Evolutionary conservation across 2,888 invertebrate species (phyloP), one percentile per base, ranked within the genome.

Genomic region (Andrena dorsata): DNA sequence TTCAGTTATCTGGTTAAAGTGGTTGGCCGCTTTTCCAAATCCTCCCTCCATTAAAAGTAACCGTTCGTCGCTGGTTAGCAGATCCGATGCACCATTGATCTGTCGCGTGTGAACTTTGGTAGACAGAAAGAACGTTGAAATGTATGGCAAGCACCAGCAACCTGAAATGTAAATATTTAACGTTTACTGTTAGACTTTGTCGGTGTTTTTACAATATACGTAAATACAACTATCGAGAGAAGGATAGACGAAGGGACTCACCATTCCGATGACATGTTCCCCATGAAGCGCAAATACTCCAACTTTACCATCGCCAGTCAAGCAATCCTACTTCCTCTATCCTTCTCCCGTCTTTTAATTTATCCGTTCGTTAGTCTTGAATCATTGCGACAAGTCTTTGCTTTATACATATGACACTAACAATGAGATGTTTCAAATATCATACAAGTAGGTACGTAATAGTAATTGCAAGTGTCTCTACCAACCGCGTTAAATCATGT

Each of bases 181-280:
- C 32, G 7, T 20, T 53, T 53, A 53, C 63, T 8, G 58, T 70
- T 51, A 69, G 58, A 16, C 28, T 56, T 47, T 10, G 26, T 35
- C n/a, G 26, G 61, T 68, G 2, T 56, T 56, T 10, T 23, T 35
- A 65, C 65, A 41, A 41, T 58, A 80, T 69, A 35, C 80, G 83
- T 41, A 41, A 41, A 86, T 88, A 83, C 84, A 88, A 89, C 90
- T 91, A 91, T 89, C 90, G 93, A 93, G 93, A 93, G 93, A 94
- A 94, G 93, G 93, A 93, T 92, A 94, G 93, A 93, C 92, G 92
- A 93, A 93, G 93, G 88, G 92, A 94, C 93, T 94, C 93, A 93
- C 93, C 93, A 86, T 90, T 90, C 79, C 76, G 90, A 90, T 90
- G 91, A 88, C 85, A 88, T 85, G 88, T 88, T 90, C 90, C 87